Conservation (phyloP, 2,797 vertebrate species). For the Myotis pilosus region DNA sequence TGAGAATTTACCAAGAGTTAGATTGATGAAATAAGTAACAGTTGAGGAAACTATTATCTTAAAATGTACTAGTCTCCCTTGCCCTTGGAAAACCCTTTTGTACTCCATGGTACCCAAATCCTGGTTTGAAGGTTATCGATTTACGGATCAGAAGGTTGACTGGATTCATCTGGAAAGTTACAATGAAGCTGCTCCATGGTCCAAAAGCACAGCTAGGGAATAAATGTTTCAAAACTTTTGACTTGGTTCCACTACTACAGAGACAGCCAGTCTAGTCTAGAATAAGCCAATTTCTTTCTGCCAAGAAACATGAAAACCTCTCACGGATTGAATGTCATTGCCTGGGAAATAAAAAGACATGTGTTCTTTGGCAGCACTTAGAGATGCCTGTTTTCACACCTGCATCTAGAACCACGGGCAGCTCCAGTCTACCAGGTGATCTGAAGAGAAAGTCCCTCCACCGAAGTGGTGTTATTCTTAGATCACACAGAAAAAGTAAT, state of each 20-base stretch:
- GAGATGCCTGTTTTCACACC: conserved; percentile 44
- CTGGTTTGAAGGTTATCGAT: neutral
- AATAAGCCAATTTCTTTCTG: conserved; percentile 64
- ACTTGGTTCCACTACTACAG: conserved; percentile 55
- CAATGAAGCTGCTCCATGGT: neutral
- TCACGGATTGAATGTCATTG: conserved; percentile 54
- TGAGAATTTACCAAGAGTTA: neutral
- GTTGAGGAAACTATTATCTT: neutral
- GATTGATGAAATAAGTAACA: neutral
- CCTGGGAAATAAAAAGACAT: conserved; percentile 34
- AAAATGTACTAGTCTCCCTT: neutral
- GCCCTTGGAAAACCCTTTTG: neutral
- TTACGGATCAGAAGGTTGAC: neutral
- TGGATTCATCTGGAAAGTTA: conserved; percentile 20
- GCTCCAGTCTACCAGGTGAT: conserved; percentile 40
- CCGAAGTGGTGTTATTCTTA: neutral
- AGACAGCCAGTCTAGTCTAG: conserved; percentile 67
- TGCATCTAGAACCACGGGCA: conserved; percentile 36
- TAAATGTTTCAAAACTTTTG: conserved; percentile 63
- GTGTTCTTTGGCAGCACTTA: conserved; percentile 35
- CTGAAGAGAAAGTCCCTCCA: neutral
- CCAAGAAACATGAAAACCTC: conserved; percentile 68
- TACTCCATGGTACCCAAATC: neutral
- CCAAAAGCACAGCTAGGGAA: conserved; percentile 33
- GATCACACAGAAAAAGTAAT: conserved; percentile 34